A percentile compares a stretch with the other conserved stretches of the same genome.
These are phyloP conservation scores for Meloidogyne chitwoodi DNA, from an alignment of 1,140 invertebrate genomes.

Conservation along the genomic window DNA sequence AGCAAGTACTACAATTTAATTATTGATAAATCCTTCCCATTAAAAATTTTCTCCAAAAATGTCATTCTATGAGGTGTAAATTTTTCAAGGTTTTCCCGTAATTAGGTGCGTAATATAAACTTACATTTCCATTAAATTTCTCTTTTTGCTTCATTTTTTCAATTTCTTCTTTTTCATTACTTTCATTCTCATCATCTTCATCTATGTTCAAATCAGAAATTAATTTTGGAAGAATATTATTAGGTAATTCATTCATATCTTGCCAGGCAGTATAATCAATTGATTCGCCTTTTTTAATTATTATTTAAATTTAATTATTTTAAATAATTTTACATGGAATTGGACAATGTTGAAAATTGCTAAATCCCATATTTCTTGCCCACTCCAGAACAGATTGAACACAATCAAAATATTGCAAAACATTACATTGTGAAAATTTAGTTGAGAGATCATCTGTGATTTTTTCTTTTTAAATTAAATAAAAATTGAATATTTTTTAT, in stretches of 20 bases:
- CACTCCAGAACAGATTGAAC: constrained; percentile 41
- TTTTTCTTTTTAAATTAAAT: no score
- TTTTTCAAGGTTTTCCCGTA: no score
- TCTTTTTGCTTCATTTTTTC: no score
- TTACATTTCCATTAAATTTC: no score
- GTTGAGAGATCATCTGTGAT: not conserved
- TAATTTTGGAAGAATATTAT: constrained; percentile 54
- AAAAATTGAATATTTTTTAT: no score
- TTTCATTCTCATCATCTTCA: constrained; percentile 46
- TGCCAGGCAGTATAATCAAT: constrained; percentile 60
- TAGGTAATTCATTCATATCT: constrained; percentile 54
- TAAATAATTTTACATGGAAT: constrained; percentile 43
- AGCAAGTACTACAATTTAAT: no score
- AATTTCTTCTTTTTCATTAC: constrained; percentile 1
- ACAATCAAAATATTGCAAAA: constrained; percentile 54
- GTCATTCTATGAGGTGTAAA: no score
- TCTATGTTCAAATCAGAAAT: constrained; percentile 54
- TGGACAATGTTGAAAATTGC: constrained; percentile 40
- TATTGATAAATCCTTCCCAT: no score
- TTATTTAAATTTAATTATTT: not conserved
- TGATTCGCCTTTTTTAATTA: constrained; percentile 1
- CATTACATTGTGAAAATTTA: constrained; percentile 42
- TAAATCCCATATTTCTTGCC: constrained; percentile 37
- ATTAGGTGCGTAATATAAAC: no score
- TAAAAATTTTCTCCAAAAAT: no score